Evolutionary conservation across 2,888 invertebrate genomes (phyloP).

Genomic region (Druceiella hillmani): DNA sequence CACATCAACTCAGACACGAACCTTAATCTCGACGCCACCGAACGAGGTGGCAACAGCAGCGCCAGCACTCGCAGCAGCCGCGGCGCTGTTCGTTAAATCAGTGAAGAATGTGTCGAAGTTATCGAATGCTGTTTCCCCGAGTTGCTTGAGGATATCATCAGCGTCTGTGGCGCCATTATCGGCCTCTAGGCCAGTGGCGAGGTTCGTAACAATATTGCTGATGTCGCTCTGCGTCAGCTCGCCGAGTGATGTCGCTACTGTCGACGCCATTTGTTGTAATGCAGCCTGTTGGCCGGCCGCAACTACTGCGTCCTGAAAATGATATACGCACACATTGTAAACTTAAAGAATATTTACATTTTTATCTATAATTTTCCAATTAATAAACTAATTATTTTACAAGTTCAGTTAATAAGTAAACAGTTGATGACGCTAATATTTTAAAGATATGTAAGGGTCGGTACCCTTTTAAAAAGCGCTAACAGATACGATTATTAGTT

Average conservation of each 20-base stretch:
- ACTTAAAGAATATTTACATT: slow-evolving; percentile 8
- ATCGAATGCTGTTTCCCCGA: slow-evolving; percentile 80
- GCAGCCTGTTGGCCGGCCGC: slow-evolving; percentile 51
- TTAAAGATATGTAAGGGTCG: too few relatives aligned
- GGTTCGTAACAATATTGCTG: slow-evolving; percentile 58
- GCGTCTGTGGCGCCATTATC: slow-evolving; percentile 54
- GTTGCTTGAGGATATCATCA: slow-evolving; percentile 75
- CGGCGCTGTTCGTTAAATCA: slow-evolving; percentile 65
- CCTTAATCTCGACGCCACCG: slow-evolving; percentile 64
- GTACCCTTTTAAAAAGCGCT: too few relatives aligned
- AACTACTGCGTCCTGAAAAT: slow-evolving; percentile 59
- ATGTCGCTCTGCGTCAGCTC: slow-evolving; percentile 69
- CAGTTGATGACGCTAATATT: too few relatives aligned
- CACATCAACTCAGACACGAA: too few relatives aligned
- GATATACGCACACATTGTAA: slow-evolving; percentile 6
- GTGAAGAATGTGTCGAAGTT: slow-evolving; percentile 76
- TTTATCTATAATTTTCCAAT: too few relatives aligned
- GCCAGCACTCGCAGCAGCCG: slow-evolving; percentile 66
- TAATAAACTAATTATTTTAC: too few relatives aligned
- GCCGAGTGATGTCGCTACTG: slow-evolving; percentile 45
- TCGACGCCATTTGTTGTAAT: slow-evolving; percentile 42
- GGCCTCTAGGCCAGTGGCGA: slow-evolving; percentile 47
- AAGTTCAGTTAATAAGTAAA: too few relatives aligned
- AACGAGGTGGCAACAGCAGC: slow-evolving; percentile 62
- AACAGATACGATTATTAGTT: too few relatives aligned